A percentile compares a stretch with the other conserved stretches of the same genome.
These are phyloP conservation scores for Brachyhypopomus occidentalis DNA, from an alignment of 2,113 vertebrate species.

Conservation along the genomic window DNA sequence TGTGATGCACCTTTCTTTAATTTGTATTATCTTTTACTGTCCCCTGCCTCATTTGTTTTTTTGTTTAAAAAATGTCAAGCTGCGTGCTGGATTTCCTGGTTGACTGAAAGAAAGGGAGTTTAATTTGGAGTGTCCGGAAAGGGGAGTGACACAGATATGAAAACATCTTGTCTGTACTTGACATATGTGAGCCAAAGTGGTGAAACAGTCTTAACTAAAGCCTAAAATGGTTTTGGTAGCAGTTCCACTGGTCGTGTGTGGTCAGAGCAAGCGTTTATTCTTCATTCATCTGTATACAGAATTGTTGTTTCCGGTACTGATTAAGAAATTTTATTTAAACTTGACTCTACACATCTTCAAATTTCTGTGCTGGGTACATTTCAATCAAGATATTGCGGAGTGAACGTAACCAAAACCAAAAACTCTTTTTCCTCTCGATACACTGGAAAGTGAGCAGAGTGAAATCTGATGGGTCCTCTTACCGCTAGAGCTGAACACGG, in stretches of 20 bases:
- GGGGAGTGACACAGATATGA: neutral
- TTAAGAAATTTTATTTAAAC: too few species aligned
- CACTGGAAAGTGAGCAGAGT: neutral
- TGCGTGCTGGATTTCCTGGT: neutral
- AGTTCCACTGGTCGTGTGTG: neutral
- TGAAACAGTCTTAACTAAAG: neutral
- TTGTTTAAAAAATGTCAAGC: neutral
- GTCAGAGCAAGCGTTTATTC: neutral
- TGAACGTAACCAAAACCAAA: too few species aligned
- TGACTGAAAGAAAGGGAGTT: neutral
- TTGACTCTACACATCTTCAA: too few species aligned
- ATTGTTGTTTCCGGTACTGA: too few species aligned
- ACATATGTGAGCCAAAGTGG: neutral
- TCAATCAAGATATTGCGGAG: too few species aligned
- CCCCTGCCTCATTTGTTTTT: neutral
- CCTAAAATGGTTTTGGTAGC: too few species aligned
- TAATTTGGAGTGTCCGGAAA: neutral
- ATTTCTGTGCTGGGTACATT: too few species aligned
- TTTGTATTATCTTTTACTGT: neutral
- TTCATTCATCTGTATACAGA: too few species aligned
- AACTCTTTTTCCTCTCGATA: neutral
- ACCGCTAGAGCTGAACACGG: neutral
- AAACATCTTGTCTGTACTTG: neutral
- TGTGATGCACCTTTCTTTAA: slow-evolving; percentile 13
- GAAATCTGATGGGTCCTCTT: neutral